phyloP scores from a whole-genome alignment of 2,888 invertebrate genomes.

The Criorhina ranunculi region DNA sequence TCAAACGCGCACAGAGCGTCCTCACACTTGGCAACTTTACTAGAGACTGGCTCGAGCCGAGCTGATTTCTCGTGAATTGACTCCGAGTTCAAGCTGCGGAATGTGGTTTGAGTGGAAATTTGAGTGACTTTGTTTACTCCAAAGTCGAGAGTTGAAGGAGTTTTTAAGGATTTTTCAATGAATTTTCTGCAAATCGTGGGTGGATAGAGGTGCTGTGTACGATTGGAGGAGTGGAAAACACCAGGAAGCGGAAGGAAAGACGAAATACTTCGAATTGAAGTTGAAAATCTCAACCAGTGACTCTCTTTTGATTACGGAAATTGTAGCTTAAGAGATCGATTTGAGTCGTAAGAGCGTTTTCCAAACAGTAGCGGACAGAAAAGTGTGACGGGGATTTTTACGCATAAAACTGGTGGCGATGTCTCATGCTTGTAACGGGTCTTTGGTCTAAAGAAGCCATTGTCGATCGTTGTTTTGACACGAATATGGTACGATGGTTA shows the following conservation, averaged over 20 bases:
- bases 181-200: neutral
- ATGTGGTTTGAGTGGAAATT: conserved; percentile 9
- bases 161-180: neutral
- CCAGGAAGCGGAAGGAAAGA: neutral
- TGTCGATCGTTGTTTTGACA: too few relatives aligned
- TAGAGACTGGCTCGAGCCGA: conserved; percentile 24
- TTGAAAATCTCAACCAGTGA: neutral
- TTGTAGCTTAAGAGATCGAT: neutral
- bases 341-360: conserved; percentile 2
- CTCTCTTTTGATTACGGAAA: neutral
- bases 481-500: too few relatives aligned
- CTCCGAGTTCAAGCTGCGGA: conserved; percentile 14
- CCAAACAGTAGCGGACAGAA: neutral
- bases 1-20: neutral
- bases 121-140: neutral
- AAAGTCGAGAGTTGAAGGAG: neutral
- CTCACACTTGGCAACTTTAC: conserved; percentile 15
- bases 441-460: too few relatives aligned
- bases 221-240: neutral
- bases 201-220: neutral
- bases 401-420: neutral
- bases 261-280: neutral
- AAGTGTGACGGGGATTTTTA: neutral
- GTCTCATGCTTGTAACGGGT: too few relatives aligned
- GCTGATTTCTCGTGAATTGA: neutral